These are phyloP conservation scores for Stenichneumon culpator DNA, from an alignment of 2,888 invertebrate species.

Conservation along the genomic window DNA sequence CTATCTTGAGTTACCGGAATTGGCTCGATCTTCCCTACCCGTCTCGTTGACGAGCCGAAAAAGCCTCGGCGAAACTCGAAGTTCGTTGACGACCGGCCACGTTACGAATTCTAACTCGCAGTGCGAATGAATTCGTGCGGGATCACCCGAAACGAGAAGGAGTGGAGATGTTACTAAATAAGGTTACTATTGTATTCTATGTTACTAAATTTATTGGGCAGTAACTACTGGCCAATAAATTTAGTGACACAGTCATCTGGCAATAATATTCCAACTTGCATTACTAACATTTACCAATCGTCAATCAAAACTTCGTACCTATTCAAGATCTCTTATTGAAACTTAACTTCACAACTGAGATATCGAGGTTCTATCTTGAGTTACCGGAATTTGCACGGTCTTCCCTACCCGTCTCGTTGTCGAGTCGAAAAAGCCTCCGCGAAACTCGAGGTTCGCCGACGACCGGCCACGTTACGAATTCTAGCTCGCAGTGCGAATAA, in stretches of 20 bases:
- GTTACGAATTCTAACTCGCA: slow-evolving; percentile 37
- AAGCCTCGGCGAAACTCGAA: neutral
- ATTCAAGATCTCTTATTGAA: no score
- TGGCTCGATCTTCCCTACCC: neutral
- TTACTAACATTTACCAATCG: no score
- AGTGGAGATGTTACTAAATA: no score
- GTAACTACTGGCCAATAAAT: no score
- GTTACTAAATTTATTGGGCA: no score
- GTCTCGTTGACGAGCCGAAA: neutral
- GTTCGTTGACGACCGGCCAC: neutral
- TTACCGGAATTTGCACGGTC: neutral
- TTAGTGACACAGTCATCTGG: no score
- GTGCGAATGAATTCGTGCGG: slow-evolving; percentile 47
- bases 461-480: slow-evolving; percentile 28
- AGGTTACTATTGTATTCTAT: no score
- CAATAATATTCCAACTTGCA: no score
- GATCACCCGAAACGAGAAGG: no score
- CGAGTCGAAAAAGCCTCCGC: neutral
- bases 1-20: neutral
- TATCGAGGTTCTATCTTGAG: neutral
- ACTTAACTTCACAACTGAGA: neutral
- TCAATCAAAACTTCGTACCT: no score
- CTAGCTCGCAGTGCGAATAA: slow-evolving; percentile 32
- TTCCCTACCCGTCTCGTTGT: no score
- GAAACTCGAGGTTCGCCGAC: neutral